Conservation (phyloP, 2,113 vertebrate species). For the Maccullochella peelii region DNA sequence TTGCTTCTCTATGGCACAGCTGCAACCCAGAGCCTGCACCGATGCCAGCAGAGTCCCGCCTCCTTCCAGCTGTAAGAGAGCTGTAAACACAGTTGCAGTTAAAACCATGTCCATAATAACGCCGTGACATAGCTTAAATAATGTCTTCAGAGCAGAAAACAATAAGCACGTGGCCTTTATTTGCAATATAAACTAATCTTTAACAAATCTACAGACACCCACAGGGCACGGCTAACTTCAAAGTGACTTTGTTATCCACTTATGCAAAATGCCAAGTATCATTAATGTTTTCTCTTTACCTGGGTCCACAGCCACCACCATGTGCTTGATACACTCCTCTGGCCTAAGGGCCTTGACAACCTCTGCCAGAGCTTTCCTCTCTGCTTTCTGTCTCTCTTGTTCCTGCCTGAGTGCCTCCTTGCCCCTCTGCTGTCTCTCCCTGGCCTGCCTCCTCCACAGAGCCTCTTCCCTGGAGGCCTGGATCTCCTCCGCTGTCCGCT, state of each 20-base stretch:
- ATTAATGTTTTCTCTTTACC: conserved; percentile 77
- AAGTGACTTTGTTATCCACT: neutral
- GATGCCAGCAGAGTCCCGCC: conserved; percentile 87
- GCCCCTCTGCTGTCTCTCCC: conserved; percentile 62
- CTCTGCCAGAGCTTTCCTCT: conserved; percentile 74
- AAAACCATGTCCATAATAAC: neutral
- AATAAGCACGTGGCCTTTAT: neutral
- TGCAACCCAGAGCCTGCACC: conserved; percentile 88
- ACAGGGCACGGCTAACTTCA: neutral
- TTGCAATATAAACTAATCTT: neutral
- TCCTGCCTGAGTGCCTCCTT: conserved; percentile 67
- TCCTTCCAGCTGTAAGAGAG: conserved; percentile 89
- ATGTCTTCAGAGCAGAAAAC: neutral
- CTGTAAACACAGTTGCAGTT: conserved; percentile 72
- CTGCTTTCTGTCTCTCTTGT: conserved; percentile 76
- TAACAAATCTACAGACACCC: neutral
- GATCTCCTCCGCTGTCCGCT: conserved; percentile 63
- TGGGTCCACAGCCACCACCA: conserved; percentile 88
- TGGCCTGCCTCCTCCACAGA: conserved; percentile 51
- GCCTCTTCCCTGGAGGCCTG: conserved; percentile 64
- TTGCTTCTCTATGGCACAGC: conserved; percentile 88
- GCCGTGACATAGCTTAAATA: neutral
- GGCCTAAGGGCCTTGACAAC: conserved; percentile 86
- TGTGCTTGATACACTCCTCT: conserved; percentile 89
- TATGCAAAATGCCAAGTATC: neutral